A percentile compares a stretch with the other conserved stretches of the same genome.
phyloP scores from a whole-genome alignment of 2,113 vertebrate genomes.

The human region DNA sequence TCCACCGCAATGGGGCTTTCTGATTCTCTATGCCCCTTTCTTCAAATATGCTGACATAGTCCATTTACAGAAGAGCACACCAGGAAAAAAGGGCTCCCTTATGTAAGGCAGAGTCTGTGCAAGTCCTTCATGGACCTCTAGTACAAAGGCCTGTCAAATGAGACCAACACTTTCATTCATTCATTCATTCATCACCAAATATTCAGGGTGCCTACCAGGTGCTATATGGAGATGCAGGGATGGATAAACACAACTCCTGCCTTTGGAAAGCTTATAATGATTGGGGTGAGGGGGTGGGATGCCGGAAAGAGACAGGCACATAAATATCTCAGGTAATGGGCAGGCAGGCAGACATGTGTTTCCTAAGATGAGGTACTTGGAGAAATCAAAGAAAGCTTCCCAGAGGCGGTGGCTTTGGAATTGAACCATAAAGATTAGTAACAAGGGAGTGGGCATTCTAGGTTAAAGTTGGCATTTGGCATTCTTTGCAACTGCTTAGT shows the following conservation, averaged over 20 bases:
- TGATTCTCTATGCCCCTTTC: conserved; percentile 79
- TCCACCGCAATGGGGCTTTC: conserved; percentile 74
- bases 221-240: neutral
- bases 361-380: neutral
- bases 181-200: conserved; percentile 66
- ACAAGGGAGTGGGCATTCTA: neutral
- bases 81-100: conserved; percentile 78
- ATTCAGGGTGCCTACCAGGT: neutral
- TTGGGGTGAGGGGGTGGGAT: too few species aligned
- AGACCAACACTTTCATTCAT: conserved; percentile 71
- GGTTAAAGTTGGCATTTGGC: neutral
- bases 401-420: neutral
- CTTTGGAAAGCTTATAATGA: neutral
- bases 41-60: conserved; percentile 81
- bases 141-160: conserved; percentile 71
- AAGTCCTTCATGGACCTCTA: conserved; percentile 72
- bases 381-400: conserved; percentile 56
- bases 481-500: neutral
- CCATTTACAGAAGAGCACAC: conserved; percentile 79
- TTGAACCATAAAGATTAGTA: neutral
- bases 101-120: conserved; percentile 75
- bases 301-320: neutral
- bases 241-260: neutral
- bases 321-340: neutral
- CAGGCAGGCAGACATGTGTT: neutral